Evolutionary conservation across 2,888 invertebrate genomes (phyloP).

Genomic region (Dinocampus coccinellae): DNA sequence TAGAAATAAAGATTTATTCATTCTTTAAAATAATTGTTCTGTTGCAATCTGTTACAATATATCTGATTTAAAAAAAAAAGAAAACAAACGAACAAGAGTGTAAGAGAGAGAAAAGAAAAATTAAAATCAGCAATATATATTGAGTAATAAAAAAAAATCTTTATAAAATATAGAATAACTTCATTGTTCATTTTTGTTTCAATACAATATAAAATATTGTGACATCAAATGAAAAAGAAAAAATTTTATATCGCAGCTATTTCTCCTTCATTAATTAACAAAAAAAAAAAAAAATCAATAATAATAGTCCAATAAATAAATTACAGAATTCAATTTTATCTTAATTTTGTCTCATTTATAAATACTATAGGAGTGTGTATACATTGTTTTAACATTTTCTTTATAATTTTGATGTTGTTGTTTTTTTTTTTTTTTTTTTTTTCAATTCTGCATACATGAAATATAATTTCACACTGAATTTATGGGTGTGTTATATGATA

Average conservation of each 20-base stretch:
- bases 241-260: neutral
- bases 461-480: neutral
- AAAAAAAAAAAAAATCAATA: too few relatives aligned
- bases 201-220: neutral
- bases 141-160: neutral
- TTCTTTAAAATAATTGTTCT: constrained; percentile 30
- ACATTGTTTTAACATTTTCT: constrained; percentile 21
- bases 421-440: neutral
- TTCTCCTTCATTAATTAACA: neutral
- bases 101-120: neutral
- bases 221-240: neutral
- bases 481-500: neutral
- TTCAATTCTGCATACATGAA: neutral
- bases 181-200: neutral
- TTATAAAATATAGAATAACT: neutral
- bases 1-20: neutral
- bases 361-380: constrained; percentile 49
- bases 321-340: constrained; percentile 36
- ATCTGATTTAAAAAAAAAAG: neutral
- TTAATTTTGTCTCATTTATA: constrained; percentile 51
- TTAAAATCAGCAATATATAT: neutral
- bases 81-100: too few relatives aligned
- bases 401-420: neutral
- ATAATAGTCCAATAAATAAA: neutral
- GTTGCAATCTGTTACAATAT: neutral